Base-by-base conservation (phyloP, 2,113 vertebrate genomes). In the Conger conger region DNA sequence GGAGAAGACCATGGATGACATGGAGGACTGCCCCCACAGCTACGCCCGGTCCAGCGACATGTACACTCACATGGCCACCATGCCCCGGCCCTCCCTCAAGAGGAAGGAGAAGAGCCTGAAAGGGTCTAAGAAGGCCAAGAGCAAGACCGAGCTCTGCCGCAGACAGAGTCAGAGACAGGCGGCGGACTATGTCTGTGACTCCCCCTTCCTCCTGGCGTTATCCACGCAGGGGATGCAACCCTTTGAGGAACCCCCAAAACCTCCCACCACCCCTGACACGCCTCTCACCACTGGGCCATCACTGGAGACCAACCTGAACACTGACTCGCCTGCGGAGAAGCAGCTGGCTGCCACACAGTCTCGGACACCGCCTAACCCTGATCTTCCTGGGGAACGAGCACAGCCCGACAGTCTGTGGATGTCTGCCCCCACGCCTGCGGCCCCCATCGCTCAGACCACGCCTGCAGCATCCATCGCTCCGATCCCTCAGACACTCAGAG, bases 41-140 rank as follows among this genome's bases (percentile, higher is more conserved):
- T 98, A 99, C 0, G 96, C 95, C 57, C 93, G 96, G 15, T 99
- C 98, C 0, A 97, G 94, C 0, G 96, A 98, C 86, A 96, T 94
- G 95, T 99, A 97, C 90, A 97, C 95, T 37, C 97, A 98, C 86
- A 94, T 98, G 94, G 97, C 97, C 30, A 99, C 98, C 57, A 95
- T 99, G 96, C 98, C 98, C n/a, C 91, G 94, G 7, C 80, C 90
- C 0, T 87, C 93, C 77, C 82, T 9, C 17, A 93, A 35, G 85
- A 92, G 86, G 87, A 95, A 3, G 80, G 89, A 89, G 23, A 95
- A 93, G 86, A 87, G 2, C 30, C 40, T 0, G 18, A 93, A 92
- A 57, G 53, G 38, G 2, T 86, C 82, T 38, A 83, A 80, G 37
- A 86, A 86, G 42, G 27, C 3, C 30, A 36, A n/a, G 4, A 30